Percentiles rank a stretch among this genome's conserved stretches.
These are phyloP conservation scores for Lethenteron reissneri DNA, from an alignment of 2,113 vertebrate genomes.

Conservation along the genomic window DNA sequence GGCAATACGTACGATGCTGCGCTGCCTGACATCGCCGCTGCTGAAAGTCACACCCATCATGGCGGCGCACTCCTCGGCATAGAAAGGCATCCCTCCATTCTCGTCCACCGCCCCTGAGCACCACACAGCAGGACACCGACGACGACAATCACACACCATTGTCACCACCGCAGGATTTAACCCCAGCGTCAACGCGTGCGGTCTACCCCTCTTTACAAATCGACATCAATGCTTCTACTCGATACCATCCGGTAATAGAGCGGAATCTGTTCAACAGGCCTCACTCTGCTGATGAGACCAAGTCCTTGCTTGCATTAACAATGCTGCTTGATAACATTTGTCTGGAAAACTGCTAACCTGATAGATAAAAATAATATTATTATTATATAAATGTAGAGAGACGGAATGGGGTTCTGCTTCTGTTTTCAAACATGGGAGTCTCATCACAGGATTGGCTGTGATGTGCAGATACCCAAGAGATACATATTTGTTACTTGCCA, in stretches of 20 bases:
- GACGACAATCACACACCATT: neutral
- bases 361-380: too few species aligned
- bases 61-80: conserved; percentile 75
- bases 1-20: conserved; percentile 56
- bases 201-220: neutral
- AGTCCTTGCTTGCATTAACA: too few species aligned
- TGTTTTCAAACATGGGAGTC: too few species aligned
- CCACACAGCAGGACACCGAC: neutral
- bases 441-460: too few species aligned
- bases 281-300: neutral
- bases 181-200: neutral
- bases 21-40: conserved; percentile 44
- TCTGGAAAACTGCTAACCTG: too few species aligned
- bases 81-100: conserved; percentile 64
- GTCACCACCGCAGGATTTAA: neutral
- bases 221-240: neutral
- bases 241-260: neutral
- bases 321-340: too few species aligned
- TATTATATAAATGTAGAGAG: too few species aligned
- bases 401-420: too few species aligned
- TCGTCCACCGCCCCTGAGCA: conserved; percentile 74
- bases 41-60: conserved; percentile 95
- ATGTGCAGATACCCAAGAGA: too few species aligned
- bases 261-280: neutral
- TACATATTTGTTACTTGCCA: too few species aligned